phyloP scores from a whole-genome alignment of 2,888 invertebrate species.

The Ellobium chinense region DNA sequence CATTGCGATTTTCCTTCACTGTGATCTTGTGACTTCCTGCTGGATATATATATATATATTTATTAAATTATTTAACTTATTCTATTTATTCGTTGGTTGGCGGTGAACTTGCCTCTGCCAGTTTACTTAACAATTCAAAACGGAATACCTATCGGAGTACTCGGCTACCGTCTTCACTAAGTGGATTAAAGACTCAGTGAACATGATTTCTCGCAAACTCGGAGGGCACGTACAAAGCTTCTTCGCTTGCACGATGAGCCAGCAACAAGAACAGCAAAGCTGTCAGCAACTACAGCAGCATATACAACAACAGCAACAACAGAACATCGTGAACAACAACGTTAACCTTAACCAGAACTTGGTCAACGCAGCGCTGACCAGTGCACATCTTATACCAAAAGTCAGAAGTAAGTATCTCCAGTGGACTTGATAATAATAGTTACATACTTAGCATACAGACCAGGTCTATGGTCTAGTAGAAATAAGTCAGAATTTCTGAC shows the following conservation, averaged over 20 bases:
- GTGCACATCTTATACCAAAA: conserved; percentile 16
- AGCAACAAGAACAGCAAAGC: conserved; percentile 16
- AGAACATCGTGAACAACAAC: conserved; percentile 42
- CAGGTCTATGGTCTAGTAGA: too few species aligned
- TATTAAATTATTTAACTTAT: not conserved
- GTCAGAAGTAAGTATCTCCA: conserved; percentile 39
- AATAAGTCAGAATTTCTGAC: too few species aligned
- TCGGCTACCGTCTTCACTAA: not conserved
- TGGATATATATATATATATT: too few species aligned
- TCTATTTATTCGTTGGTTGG: too few species aligned
- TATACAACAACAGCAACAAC: conserved; percentile 6
- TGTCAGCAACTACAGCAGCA: conserved; percentile 6
- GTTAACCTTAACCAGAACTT: conserved; percentile 24
- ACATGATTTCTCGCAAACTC: conserved; percentile 20
- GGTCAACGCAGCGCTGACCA: not conserved
- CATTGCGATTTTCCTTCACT: too few species aligned
- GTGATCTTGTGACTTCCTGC: too few species aligned
- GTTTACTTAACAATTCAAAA: too few species aligned
- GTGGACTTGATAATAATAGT: too few species aligned
- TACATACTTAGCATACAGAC: too few species aligned
- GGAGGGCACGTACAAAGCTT: conserved; percentile 18
- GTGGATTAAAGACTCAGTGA: conserved; percentile 13
- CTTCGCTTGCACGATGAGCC: conserved; percentile 35
- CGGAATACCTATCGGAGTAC: conserved; percentile 24
- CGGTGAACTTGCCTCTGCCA: too few species aligned